These are phyloP conservation scores for Dromius quadrimaculatus DNA, from an alignment of 2,888 invertebrate species.

Conservation along the genomic window DNA sequence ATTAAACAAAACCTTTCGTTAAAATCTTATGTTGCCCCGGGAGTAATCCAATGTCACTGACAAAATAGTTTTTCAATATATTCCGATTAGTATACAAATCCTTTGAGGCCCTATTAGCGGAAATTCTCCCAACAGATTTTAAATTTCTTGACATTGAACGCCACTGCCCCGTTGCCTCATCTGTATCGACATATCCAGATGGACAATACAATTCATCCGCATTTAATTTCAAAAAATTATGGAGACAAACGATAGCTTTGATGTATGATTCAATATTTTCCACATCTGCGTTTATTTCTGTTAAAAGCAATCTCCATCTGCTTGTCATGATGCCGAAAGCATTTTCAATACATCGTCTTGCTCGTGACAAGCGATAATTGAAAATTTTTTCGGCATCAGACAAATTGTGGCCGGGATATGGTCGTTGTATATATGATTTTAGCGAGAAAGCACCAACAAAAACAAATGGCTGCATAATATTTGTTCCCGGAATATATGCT, in stretches of 20 bases:
- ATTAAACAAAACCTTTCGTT: too few relatives aligned
- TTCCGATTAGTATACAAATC: neutral
- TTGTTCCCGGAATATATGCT: neutral
- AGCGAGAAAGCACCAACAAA: conserved; percentile 53
- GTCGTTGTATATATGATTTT: conserved; percentile 32
- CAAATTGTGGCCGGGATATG: conserved; percentile 41
- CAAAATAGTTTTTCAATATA: neutral
- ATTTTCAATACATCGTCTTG: too few relatives aligned
- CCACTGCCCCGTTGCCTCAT: neutral
- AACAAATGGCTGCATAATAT: conserved; percentile 47
- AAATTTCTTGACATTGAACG: neutral
- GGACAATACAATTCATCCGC: neutral
- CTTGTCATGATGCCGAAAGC: neutral
- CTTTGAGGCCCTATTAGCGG: neutral
- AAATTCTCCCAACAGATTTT: neutral
- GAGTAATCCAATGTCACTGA: neutral
- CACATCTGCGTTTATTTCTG: neutral
- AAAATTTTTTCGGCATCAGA: neutral
- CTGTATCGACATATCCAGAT: neutral
- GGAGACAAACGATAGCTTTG: neutral
- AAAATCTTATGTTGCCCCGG: too few relatives aligned
- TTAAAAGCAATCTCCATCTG: neutral
- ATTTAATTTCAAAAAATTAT: neutral
- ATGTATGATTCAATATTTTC: neutral
- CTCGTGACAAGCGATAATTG: conserved; percentile 4